Percentiles rank a stretch among this genome's conserved stretches.
Conservation (phyloP, 2,888 invertebrate genomes). For the Pediacus dermestoides region DNA sequence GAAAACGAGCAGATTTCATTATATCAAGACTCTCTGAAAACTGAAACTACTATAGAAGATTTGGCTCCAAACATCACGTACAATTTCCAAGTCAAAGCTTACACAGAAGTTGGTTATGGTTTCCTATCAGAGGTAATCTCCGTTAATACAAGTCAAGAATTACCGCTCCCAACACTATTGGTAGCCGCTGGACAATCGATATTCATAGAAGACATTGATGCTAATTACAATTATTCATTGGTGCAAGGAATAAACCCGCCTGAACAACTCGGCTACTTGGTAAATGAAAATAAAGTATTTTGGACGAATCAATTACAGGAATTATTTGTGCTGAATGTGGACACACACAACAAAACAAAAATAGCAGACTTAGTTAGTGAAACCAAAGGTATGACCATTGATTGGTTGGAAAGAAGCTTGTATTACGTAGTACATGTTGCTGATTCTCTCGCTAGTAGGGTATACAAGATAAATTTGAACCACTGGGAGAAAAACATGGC, state of each 20-base stretch:
- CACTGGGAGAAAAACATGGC: conserved; percentile 56
- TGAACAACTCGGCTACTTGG: conserved; percentile 64
- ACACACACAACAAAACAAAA: conserved; percentile 55
- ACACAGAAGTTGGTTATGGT: conserved; percentile 75
- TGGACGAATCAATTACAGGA: conserved; percentile 80
- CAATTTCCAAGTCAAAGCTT: conserved; percentile 68
- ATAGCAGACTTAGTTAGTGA: conserved; percentile 58
- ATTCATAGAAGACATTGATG: conserved; percentile 72
- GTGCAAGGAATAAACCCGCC: conserved; percentile 65
- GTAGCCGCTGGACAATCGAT: conserved; percentile 71
- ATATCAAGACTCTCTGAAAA: not conserved
- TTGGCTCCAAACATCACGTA: not conserved
- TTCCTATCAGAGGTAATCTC: conserved; percentile 63
- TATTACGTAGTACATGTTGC: conserved; percentile 70
- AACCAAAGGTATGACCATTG: conserved; percentile 68
- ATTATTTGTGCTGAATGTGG: conserved; percentile 60
- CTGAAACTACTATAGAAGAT: not conserved
- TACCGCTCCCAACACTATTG: conserved; percentile 75
- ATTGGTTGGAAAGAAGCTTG: conserved; percentile 82
- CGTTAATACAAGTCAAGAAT: conserved; percentile 66
- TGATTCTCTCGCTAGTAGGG: conserved; percentile 51
- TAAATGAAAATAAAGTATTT: conserved; percentile 69
- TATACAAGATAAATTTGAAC: conserved; percentile 66
- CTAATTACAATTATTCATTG: conserved; percentile 55
- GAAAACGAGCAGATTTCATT: conserved; percentile 36